Base-by-base conservation (phyloP, 2,888 invertebrate species). In the Melipona beecheii region DNA sequence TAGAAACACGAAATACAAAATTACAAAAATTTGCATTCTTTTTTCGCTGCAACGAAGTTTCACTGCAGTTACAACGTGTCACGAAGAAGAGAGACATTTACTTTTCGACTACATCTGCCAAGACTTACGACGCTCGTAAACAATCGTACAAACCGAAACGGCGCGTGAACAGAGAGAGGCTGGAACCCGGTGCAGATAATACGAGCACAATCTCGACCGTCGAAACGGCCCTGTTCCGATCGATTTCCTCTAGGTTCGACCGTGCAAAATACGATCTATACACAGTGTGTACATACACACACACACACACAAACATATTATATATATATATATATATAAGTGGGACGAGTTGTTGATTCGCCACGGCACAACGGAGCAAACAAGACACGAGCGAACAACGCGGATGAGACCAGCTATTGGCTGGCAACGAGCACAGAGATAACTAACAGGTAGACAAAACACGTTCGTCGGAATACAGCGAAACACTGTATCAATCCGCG, bases 61-160 rank as follows among this genome's bases (percentile, higher is more conserved):
- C 36, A 36, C 9, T 9, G 36, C 36, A 9, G 6, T 9, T 9
- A 9, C 36, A 9, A 36, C 36, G 36, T 43, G 1, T 11, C 43
- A 11, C 2, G 43, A 43, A 43, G 43, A 43, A 43, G 1, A 9
- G 9, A 43, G 9, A 43, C 43, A 43, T 43, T 43, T 9, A 31
- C 31, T 31, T 31, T 31, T 31, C 4, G 31, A 31, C 31, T 9
- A 31, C 4, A 31, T 31, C 31, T 66, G 21, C 19, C 54, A 75
- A 80, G 80, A 68, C 72, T 62, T 72, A 83, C 68, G 80, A 68
- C n/a, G 24, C n/a, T 58, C 83, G 75, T 80, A 80, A 81, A 83
- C 81, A 68, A 75, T 76, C 43, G 68, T 43, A 17, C 21, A 11
- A n/a, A n/a, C 3, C 36, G 56, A 54, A 64, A 24, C n/a, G 19